Base-by-base conservation (phyloP, 2,797 vertebrate genomes). In the Onychomys leucogaster region DNA sequence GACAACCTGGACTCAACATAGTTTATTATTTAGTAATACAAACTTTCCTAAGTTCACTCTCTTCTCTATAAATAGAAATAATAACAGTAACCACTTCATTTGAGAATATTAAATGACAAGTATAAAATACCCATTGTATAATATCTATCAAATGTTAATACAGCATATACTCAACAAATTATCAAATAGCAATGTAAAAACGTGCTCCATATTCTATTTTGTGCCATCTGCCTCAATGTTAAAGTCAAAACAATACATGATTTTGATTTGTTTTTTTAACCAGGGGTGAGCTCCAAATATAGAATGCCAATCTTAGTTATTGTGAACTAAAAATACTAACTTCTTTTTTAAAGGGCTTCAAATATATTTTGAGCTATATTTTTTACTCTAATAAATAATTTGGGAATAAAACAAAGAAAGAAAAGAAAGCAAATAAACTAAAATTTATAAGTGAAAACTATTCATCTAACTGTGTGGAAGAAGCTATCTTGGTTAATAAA, bases 371-470 rank as follows among this genome's bases (percentile, higher is more conserved):
- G 76, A 76, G 71, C 32, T 57, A 37, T 61, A 95, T 77, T 59
- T 87, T 46, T 89, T 34, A 87, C 80, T 55, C 41, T 90, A 95
- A 71, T 75, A 93, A 73, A 23, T 23, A 73, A 41, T 90, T 94
- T 93, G 55, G 32, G 29, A 91, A 37, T 94, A 91, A 91, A 92
- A 90, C 7, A 91, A n/a, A 25, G 84, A 91, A n/a, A 25, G 84
- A 89, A 80, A 94, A 80, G 37, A 32, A 88, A 91, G 32, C 19
- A 97, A 90, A n/a, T n/a, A n/a, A 93, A 95, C 55, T 63, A 82
- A 75, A 11, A 96, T 67, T 90, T 87, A 59, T 88, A 84, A 90
- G 86, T 89, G 67, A 49, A 96, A 96, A 90, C 49, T 52, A 94
- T 82, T 61, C 7, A 94, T 34, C 12, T 43, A 89, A 63, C 21